These are phyloP conservation scores for Aplysina aerophoba DNA, from an alignment of 37 sponge, comb jelly and placozoan genomes.

Conservation along the genomic window DNA sequence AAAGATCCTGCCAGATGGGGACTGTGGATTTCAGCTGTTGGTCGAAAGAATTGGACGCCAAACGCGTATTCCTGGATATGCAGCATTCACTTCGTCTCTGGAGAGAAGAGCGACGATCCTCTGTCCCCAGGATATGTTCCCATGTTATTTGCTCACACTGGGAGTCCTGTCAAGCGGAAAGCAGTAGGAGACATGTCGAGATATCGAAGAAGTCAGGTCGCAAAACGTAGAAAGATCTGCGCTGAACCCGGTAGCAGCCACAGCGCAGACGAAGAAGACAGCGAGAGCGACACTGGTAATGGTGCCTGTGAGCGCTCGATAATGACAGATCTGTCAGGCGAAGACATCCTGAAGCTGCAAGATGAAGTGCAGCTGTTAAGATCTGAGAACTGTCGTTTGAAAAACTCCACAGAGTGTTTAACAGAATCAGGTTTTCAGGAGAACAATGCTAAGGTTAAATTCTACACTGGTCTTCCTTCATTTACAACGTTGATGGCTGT, in stretches of 20 bases:
- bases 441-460: constrained; percentile 40
- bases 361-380: too few relatives aligned
- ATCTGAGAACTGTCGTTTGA: neutral
- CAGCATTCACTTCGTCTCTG: constrained; percentile 54
- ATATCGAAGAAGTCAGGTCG: constrained; percentile 28
- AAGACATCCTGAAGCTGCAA: too few relatives aligned
- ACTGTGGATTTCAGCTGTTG: constrained; percentile 61
- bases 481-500: constrained; percentile 11
- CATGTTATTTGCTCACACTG: constrained; percentile 36
- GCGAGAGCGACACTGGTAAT: neutral
- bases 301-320: neutral
- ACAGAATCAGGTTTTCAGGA: constrained; percentile 21
- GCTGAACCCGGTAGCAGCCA: too few relatives aligned
- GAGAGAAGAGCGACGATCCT: constrained; percentile 57
- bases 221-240: constrained; percentile 40
- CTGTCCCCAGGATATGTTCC: constrained; percentile 63
- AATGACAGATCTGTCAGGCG: neutral
- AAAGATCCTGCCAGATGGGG: constrained; percentile 29
- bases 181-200: neutral
- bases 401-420: neutral
- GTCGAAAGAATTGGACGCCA: constrained; percentile 49
- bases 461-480: constrained; percentile 42
- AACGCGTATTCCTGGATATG: constrained; percentile 50
- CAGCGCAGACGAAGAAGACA: neutral
- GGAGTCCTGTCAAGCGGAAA: constrained; percentile 52